Conservation (phyloP, 2,113 vertebrate genomes). For the Planiliza haematocheilus region DNA sequence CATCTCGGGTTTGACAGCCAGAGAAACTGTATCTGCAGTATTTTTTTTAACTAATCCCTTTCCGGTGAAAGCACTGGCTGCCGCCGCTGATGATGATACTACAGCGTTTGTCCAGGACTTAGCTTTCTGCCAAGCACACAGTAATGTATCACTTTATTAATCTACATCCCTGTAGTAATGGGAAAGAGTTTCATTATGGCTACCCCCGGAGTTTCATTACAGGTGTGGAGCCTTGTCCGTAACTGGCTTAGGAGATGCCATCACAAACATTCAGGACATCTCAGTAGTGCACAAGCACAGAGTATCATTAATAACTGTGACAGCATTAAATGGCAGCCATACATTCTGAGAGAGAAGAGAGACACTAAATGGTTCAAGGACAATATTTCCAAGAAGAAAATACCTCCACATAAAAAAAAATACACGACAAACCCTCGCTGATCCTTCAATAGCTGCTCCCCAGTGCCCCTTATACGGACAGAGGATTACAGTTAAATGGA, state of each 20-base stretch:
- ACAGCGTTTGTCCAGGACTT: conserved; percentile 32
- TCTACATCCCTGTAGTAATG: conserved; percentile 73
- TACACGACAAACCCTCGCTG: conserved; percentile 8
- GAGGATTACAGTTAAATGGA: conserved; percentile 1
- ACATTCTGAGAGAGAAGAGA: neutral
- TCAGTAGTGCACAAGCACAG: neutral
- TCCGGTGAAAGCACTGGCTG: conserved; percentile 50
- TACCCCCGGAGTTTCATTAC: conserved; percentile 66
- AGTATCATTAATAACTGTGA: neutral
- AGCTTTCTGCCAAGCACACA: conserved; percentile 65
- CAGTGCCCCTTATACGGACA: neutral
- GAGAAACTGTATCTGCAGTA: conserved; percentile 50
- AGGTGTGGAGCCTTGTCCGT: conserved; percentile 51
- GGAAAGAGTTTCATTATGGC: conserved; percentile 67
- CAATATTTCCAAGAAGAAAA: neutral
- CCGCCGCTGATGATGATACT: neutral
- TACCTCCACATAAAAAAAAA: neutral
- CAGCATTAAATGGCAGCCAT: neutral
- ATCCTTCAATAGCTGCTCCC: conserved; percentile 8
- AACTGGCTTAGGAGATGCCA: conserved; percentile 5
- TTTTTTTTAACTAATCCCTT: conserved; percentile 67
- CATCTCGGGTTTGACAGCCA: conserved; percentile 59
- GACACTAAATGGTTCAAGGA: neutral
- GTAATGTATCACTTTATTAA: conserved; percentile 77
- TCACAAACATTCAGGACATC: conserved; percentile 17